Base-by-base conservation (phyloP, 2,797 vertebrate genomes). In the Pseudochirops cupreus region DNA sequence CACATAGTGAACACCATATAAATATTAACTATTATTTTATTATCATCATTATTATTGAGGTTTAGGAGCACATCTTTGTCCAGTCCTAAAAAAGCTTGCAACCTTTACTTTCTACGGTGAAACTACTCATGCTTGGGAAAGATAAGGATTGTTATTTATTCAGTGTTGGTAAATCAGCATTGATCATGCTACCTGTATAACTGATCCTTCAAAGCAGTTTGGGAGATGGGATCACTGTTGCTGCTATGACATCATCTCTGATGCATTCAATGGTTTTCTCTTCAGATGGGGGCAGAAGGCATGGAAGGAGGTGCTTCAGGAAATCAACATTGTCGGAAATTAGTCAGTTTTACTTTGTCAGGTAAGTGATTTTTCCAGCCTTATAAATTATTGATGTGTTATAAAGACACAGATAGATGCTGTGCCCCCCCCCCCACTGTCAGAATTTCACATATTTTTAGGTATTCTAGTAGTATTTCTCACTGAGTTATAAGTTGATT, bases 291-390 rank as follows among this genome's bases (percentile, higher is more conserved):
- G 95, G 98, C 98, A 93, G 99, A 99, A 97, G 99, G 99, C 26
- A 98, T 98, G 2, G 98, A 99, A 57, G 99, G 99, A 74, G 99
- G 99, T 97, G 99, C 99, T 98, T 99, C 99, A 55, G 99, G 99
- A 94, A 98, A 98, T 82, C 99, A 99, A 54, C 99, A 99, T 95
- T 99, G 99, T 82, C 99, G 99, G 58, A 99, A 99, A 98, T 99
- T 99, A 67, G 99, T 99, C 98, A 99, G 99, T 99, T 99, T 99
- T 96, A 99, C 99, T 0, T 97, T 99, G 54, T 99, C 99, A 97
- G 99, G 99, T 99, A 98, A 98, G 97, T 91, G 90, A 24, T 90
- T 91, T 93, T 52, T 93, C 4, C 53, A 90, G 24, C 91, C 39
- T 95, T 94, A n/a, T 52, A 87, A 82, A 33, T 1, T 4, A 0